Conservation (phyloP, 2,797 vertebrate genomes). For the Meriones psammophilus region DNA sequence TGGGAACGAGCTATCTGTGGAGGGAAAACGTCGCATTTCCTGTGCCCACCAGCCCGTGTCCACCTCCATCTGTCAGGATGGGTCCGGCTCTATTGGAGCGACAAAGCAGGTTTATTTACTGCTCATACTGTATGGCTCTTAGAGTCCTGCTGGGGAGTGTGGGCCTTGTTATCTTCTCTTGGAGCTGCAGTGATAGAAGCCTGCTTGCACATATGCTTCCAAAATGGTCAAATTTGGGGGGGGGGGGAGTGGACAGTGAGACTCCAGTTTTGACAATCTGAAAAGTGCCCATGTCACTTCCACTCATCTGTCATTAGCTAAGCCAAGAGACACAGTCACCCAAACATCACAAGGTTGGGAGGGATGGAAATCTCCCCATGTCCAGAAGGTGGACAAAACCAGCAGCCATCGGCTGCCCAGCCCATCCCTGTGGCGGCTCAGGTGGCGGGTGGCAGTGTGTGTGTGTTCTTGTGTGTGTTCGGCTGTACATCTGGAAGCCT, state of each 20-base stretch:
- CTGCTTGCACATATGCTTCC: background rate
- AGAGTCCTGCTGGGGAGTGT: too few species aligned
- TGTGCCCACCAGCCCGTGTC: too few species aligned
- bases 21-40: background rate
- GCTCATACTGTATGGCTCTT: fast-evolving
- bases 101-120: background rate
- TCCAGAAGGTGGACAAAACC: fast-evolving
- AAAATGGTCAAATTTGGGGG: background rate
- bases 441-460: background rate
- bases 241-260: background rate
- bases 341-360: background rate
- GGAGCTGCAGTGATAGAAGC: fast-evolving
- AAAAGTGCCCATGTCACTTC: background rate
- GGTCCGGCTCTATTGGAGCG: too few species aligned
- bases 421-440: too few species aligned
- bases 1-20: fast-evolving
- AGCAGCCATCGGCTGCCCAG: fast-evolving
- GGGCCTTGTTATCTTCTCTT: fast-evolving
- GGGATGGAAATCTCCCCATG: background rate
- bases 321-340: background rate
- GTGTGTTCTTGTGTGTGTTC: background rate
- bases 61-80: background rate
- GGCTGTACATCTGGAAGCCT: background rate
- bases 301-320: background rate
- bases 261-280: background rate